Evolutionary conservation across 2,888 invertebrate genomes (phyloP).

Genomic region (Eupithecia insigniata): DNA sequence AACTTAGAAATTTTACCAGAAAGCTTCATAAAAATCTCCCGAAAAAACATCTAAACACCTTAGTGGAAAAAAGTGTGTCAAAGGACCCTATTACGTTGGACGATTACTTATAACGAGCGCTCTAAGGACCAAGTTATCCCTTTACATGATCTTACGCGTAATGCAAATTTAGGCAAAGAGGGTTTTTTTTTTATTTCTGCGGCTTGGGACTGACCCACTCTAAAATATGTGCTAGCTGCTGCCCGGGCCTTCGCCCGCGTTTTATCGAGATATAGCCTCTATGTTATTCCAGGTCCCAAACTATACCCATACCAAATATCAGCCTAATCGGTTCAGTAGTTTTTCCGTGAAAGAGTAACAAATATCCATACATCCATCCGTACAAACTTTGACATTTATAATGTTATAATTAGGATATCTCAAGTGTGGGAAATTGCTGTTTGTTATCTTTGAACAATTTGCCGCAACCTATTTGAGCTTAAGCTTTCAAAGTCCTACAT

Average conservation of each 20-base stretch:
- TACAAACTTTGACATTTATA: too few species aligned
- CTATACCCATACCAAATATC: too few species aligned
- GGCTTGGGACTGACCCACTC: not conserved
- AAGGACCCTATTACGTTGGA: conserved; percentile 55
- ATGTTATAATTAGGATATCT: too few species aligned
- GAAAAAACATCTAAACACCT: not conserved
- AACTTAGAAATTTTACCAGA: not conserved
- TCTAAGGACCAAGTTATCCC: conserved; percentile 47
- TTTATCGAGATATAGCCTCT: too few species aligned
- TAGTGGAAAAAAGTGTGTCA: conserved; percentile 23
- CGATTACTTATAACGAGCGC: conserved; percentile 58
- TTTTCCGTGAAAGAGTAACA: too few species aligned
- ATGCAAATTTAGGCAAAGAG: conserved; percentile 30
- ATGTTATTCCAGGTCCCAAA: too few species aligned
- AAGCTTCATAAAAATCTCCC: not conserved
- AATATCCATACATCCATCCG: too few species aligned
- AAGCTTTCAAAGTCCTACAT: not conserved
- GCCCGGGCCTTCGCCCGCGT: too few species aligned
- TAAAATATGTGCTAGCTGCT: too few species aligned
- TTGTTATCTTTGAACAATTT: too few species aligned
- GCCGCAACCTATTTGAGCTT: not conserved
- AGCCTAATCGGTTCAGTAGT: too few species aligned
- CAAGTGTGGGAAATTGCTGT: too few species aligned
- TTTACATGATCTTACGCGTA: conserved; percentile 52
- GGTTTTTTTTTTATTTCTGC: not conserved